phyloP scores from a whole-genome alignment of 92 coral and sea anemone species.

The Bergia puertoricense region DNA sequence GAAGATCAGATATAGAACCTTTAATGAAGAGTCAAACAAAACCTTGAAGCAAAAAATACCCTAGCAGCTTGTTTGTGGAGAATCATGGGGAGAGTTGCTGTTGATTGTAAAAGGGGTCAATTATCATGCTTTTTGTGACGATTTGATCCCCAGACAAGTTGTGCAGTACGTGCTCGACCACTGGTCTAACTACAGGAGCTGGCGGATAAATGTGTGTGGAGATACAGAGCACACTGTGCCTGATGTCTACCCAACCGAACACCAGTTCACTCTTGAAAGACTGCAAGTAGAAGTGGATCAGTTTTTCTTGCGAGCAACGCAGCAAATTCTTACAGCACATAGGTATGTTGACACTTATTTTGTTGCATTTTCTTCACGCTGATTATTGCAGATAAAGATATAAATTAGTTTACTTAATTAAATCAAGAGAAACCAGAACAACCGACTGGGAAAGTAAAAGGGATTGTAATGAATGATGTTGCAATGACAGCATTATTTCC shows the following conservation, averaged over 20 bases:
- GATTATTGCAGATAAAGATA: no score
- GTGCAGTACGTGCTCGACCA: conserved; percentile 92
- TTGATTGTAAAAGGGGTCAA: background rate
- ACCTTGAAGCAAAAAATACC: no score
- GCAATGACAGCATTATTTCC: background rate
- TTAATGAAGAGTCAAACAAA: no score
- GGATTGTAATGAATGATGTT: background rate
- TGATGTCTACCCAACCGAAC: conserved; percentile 64
- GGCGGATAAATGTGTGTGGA: conserved; percentile 75
- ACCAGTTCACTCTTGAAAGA: conserved; percentile 77
- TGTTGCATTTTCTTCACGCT: background rate
- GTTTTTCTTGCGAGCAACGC: conserved; percentile 95
- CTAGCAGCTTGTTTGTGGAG: no score
- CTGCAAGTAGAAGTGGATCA: conserved; percentile 95
- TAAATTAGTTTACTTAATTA: background rate
- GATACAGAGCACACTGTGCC: conserved; percentile 74
- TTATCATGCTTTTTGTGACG: background rate
- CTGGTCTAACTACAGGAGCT: conserved; percentile 91
- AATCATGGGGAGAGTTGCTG: background rate
- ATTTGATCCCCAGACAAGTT: conserved; percentile 63
- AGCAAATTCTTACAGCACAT: conserved; percentile 92
- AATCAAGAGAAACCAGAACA: no score
- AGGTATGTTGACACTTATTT: conserved; percentile 53
- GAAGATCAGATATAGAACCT: no score
- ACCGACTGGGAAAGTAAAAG: no score